A percentile compares a stretch with the other conserved stretches of the same genome.
These are phyloP conservation scores for Sphaerophoria taeniata DNA, from an alignment of 2,888 invertebrate species.

Conservation along the genomic window DNA sequence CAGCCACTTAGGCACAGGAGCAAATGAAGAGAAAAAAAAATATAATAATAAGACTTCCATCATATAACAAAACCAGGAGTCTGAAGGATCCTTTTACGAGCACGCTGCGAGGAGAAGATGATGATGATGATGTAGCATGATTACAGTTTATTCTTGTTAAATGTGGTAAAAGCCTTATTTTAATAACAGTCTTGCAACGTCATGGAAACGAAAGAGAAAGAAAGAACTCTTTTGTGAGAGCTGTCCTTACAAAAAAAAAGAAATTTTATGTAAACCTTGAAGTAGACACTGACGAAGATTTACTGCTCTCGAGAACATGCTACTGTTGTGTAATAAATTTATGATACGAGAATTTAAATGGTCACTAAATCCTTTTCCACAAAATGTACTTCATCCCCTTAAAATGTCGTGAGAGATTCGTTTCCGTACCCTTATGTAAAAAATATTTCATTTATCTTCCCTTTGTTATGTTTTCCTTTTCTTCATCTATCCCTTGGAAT, in stretches of 20 bases:
- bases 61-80: slow-evolving; percentile 38
- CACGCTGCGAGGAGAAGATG: neutral
- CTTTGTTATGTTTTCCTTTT: neutral
- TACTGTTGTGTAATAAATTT: slow-evolving; percentile 47
- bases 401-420: slow-evolving; percentile 10
- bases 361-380: slow-evolving; percentile 38
- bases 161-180: slow-evolving; percentile 47
- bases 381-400: slow-evolving; percentile 31
- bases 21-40: slow-evolving; percentile 13
- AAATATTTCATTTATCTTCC: neutral
- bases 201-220: neutral
- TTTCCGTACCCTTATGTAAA: too few species aligned
- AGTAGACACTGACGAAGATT: slow-evolving; percentile 35
- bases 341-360: slow-evolving; percentile 50
- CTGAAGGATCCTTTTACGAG: slow-evolving; percentile 49
- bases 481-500: neutral
- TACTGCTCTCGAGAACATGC: slow-evolving; percentile 36
- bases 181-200: neutral
- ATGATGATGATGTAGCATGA: slow-evolving; percentile 58
- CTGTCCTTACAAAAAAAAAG: neutral
- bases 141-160: slow-evolving; percentile 60
- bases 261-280: slow-evolving; percentile 20
- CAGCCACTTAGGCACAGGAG: slow-evolving; percentile 25
- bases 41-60: slow-evolving; percentile 25
- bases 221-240: slow-evolving; percentile 16